These are phyloP conservation scores for Xiphophorus birchmanni DNA, from an alignment of 2,797 vertebrate species.

Conservation along the genomic window DNA sequence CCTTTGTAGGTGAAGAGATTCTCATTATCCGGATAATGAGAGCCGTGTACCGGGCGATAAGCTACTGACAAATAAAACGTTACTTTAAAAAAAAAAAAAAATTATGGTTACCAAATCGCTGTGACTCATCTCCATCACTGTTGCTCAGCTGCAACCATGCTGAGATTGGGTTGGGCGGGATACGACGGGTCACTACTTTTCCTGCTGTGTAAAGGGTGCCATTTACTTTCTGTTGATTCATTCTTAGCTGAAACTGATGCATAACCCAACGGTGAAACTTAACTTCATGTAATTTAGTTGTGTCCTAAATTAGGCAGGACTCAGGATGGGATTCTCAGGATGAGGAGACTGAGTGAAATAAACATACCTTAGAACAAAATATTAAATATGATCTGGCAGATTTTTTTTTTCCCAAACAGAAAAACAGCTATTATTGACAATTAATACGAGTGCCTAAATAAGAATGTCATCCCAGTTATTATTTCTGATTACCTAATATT, in stretches of 20 bases:
- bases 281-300: background rate
- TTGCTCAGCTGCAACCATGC: background rate
- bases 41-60: constrained; percentile 13
- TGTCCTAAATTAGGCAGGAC: background rate
- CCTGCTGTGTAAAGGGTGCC: background rate
- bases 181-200: too few relatives aligned
- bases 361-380: background rate
- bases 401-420: background rate
- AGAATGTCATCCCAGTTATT: background rate
- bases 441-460: background rate
- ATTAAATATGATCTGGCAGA: background rate
- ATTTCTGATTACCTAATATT: background rate
- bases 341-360: background rate
- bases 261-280: background rate
- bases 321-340: background rate
- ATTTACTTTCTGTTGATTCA: background rate
- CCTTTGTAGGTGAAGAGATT: constrained; percentile 63
- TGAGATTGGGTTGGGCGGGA: background rate
- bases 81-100: background rate
- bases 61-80: background rate
- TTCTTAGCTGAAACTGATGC: background rate
- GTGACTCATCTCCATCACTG: constrained; percentile 56
- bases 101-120: constrained; percentile 39
- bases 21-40: constrained; percentile 38
- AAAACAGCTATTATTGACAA: background rate